Base-by-base conservation (phyloP, 2,113 vertebrate species). In the Neofelis nebulosa region DNA sequence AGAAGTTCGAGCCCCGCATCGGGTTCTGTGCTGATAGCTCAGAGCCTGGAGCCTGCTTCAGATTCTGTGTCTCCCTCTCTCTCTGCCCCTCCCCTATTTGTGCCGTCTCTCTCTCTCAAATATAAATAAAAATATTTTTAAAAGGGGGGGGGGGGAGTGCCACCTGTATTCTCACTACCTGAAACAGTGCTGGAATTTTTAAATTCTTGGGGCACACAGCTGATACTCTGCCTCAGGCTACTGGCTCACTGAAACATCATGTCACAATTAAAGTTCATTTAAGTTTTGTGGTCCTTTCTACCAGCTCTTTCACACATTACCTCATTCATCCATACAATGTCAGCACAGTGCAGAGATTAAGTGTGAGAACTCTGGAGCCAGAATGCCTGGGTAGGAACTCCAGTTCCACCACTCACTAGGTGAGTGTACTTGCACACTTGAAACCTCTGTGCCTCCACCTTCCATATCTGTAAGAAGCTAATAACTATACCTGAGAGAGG, bases 381-480 rank as follows among this genome's bases (percentile, higher is more conserved):
- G 57, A 41, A 6, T 33, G 63, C 41, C 41, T 66, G 27, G 14
- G n/a, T 63, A 25, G 65, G 9, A 95, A 81, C 31, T 63, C 90
- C 68, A 93, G 50, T 21, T 66, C 29, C 13, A 27, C 33, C 57
- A 86, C 23, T n/a, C 33, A 74, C 25, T 31, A 91, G 21, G 48
- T 29, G 21, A 25, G 41, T 74, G 12, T 81, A 52, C 29, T 55
- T 90, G 52, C 23, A 80, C 41, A 89, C 41, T 38, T 85, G 86
- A 85, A 85, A 89, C 27, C 33, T 94, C 55, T 41, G 45, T 19
- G 1, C 73, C 18, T 48, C 68, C 61, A 87, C 45, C 36, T 81
- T 96, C 61, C 69, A 89, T 23, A 90, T 27, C 55, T 87, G 21
- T 45, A 74, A 78, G 50, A 66, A 92, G 79, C 63, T 97, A 95